These are phyloP conservation scores for Pandemis cinnamomeana DNA, from an alignment of 2,888 invertebrate species.

Conservation along the genomic window DNA sequence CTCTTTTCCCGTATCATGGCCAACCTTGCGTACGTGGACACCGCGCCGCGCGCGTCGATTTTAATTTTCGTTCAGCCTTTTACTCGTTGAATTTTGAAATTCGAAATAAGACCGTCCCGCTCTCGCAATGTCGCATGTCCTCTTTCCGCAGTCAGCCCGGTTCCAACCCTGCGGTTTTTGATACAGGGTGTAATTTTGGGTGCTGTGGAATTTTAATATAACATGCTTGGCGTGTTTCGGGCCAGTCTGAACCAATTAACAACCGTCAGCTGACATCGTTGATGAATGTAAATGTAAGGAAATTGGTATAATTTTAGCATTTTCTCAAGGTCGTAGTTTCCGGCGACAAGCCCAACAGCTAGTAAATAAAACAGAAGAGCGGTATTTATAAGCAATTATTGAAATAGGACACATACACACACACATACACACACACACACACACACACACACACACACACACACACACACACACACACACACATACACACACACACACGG, in stretches of 20 bases:
- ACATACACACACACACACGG: too few species aligned
- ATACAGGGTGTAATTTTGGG: background rate
- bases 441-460: too few species aligned
- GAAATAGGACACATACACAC: too few species aligned
- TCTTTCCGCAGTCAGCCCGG: background rate
- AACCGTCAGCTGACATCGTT: constrained; percentile 23
- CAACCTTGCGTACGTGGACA: constrained; percentile 20
- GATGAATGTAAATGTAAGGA: constrained; percentile 29
- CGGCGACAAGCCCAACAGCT: background rate
- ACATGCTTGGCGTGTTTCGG: constrained; percentile 26
- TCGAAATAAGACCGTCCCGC: background rate
- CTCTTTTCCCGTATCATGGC: background rate
- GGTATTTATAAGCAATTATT: too few species aligned
- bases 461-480: too few species aligned
- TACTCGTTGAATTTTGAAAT: constrained; percentile 18
- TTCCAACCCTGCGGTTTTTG: background rate
- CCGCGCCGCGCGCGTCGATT: constrained; percentile 29
- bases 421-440: too few species aligned
- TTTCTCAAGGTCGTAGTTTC: constrained; percentile 16
- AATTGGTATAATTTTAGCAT: constrained; percentile 25
- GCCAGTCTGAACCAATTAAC: constrained; percentile 22
- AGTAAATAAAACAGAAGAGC: background rate
- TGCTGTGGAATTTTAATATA: background rate
- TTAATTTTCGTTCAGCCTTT: constrained; percentile 30
- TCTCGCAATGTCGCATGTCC: background rate